A percentile compares a stretch with the other conserved stretches of the same genome.
Evolutionary conservation across 2,113 vertebrate species (phyloP).

Genomic region (Stigmatopora nigra): DNA sequence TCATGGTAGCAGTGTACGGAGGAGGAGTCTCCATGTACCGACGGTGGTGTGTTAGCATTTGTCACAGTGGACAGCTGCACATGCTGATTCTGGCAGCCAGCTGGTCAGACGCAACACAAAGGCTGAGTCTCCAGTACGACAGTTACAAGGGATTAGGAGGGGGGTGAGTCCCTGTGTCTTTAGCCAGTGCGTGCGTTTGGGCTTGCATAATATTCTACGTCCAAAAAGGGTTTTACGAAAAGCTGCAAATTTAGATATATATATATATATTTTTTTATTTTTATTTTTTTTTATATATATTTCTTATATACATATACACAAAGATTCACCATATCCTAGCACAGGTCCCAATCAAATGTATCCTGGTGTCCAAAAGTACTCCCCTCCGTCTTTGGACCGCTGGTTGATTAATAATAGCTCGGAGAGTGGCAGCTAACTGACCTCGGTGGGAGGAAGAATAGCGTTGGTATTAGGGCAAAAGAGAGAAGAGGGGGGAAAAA

Average conservation of each 20-base stretch:
- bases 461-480: slow-evolving; percentile 23
- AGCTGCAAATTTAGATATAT: not conserved
- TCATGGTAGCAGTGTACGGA: slow-evolving; percentile 35
- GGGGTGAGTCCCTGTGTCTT: slow-evolving; percentile 8
- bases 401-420: slow-evolving; percentile 53
- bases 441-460: slow-evolving; percentile 55
- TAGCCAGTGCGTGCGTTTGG: slow-evolving; percentile 11
- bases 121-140: slow-evolving; percentile 33
- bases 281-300: no score
- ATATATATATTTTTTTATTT: no score
- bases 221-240: slow-evolving; percentile 1
- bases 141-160: slow-evolving; percentile 24
- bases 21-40: slow-evolving; percentile 37
- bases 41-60: slow-evolving; percentile 26
- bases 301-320: not conserved
- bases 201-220: slow-evolving; percentile 30
- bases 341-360: slow-evolving; percentile 23
- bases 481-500: not conserved
- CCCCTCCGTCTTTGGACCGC: slow-evolving; percentile 23
- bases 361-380: slow-evolving; percentile 18
- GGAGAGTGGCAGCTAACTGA: slow-evolving; percentile 49
- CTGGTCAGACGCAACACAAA: slow-evolving; percentile 49
- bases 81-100: slow-evolving; percentile 45
- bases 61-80: slow-evolving; percentile 57
- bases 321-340: slow-evolving; percentile 1